These are phyloP conservation scores for Drosophila tanythrix DNA, from an alignment of 2,888 invertebrate genomes.

Conservation along the genomic window DNA sequence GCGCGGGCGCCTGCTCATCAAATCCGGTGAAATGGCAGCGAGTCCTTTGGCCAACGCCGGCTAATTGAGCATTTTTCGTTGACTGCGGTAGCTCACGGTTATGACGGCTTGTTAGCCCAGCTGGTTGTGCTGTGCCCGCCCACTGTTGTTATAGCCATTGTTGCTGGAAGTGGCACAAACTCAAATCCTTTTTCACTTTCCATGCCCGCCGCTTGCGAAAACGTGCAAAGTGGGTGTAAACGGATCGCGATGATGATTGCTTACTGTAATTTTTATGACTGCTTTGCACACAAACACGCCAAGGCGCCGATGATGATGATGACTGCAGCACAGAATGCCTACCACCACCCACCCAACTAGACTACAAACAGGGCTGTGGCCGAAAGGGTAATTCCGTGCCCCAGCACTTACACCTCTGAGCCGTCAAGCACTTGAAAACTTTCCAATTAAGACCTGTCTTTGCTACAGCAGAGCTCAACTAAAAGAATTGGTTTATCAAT, in stretches of 20 bases:
- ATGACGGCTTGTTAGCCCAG: slow-evolving; percentile 67
- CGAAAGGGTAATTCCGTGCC: slow-evolving; percentile 32
- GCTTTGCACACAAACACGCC: slow-evolving; percentile 81
- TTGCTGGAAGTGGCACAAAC: slow-evolving; percentile 34
- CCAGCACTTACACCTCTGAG: slow-evolving; percentile 15
- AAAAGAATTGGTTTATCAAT: slow-evolving; percentile 3
- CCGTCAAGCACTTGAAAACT: slow-evolving; percentile 56
- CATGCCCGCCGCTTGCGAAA: slow-evolving; percentile 62
- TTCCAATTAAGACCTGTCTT: slow-evolving; percentile 67
- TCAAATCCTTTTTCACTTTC: slow-evolving; percentile 76
- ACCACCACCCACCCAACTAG: not conserved
- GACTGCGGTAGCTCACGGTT: slow-evolving; percentile 61
- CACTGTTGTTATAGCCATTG: slow-evolving; percentile 16
- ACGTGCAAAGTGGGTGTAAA: slow-evolving; percentile 83
- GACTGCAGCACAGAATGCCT: slow-evolving; percentile 54
- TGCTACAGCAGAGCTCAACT: slow-evolving; percentile 23
- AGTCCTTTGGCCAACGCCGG: slow-evolving; percentile 49
- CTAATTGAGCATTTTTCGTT: slow-evolving; percentile 79
- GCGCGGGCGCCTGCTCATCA: slow-evolving; percentile 32
- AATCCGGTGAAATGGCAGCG: slow-evolving; percentile 45
- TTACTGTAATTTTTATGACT: slow-evolving; percentile 83
- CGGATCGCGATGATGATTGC: slow-evolving; percentile 79
- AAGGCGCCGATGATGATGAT: slow-evolving; percentile 77
- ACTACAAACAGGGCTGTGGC: slow-evolving; percentile 5
- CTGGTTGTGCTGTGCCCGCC: slow-evolving; percentile 39